Base-by-base conservation (phyloP, 2,113 vertebrate genomes). In the Syngnathus typhle region DNA sequence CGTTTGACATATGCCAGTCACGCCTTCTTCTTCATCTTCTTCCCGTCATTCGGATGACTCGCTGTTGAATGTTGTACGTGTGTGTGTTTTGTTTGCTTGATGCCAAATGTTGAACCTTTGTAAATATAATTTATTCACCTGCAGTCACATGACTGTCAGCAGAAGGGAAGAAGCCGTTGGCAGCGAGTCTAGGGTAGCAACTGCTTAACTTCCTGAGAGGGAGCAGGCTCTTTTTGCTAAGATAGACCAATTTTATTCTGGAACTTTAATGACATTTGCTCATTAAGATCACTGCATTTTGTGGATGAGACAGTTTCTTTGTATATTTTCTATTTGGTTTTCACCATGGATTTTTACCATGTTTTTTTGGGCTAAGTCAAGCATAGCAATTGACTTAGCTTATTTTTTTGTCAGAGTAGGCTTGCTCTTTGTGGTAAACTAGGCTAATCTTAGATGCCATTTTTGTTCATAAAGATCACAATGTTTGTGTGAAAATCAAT, bases 71-170 rank as follows among this genome's bases (percentile, higher is more conserved):
- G 37, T 61, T 61, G 19, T 37, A 11, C 13, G 10, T 37, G 47
- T 51, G 44, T 12, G 75, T 83, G 82, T 87, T 64, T 75, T 88
- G 86, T 89, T 87, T 78, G 77, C 80, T 87, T 82, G 77, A 81
- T 82, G 82, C 60, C 60, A 23, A 61, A 85, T 70, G 60, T 59
- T 60, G 64, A 87, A 76, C 37, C 67, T 87, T 86, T 92, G 90
- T 91, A 91, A 88, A 92, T 91, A 91, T 89, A 89, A 91, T 88
- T 91, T 90, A 90, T 91, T 91, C 56, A 74, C 61, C 10, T 37
- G 18, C 49, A 64, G 78, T 84, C 87, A 88, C 71, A 80, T 89
- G 86, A 87, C 84, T 56, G 54, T 56, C 60, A 23, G 39, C n/a
- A 21, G 59, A 36, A 60, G 18, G 59, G 37, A 38, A 60, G 37